Evolutionary conservation across 2,797 vertebrate species (phyloP), one percentile per base, ranked within the genome.

Genomic region (Microcaecilia unicolor): DNA sequence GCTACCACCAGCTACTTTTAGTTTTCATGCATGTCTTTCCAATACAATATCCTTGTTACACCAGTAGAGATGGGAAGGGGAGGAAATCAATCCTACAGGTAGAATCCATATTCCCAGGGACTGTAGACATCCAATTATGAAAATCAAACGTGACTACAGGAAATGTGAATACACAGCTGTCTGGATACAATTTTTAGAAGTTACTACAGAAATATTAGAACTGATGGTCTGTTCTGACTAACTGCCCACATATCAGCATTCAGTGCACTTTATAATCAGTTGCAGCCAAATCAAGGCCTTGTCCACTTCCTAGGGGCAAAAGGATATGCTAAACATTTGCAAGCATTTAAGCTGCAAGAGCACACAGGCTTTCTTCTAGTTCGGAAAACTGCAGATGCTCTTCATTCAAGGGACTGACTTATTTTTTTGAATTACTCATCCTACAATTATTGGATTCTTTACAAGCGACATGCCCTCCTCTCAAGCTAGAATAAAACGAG

Each of bases 221-320:
- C 20, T 31, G 23, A 6, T 38, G 61, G 55, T 59, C 67, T 72
- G 38, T 65, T 64, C 70, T 72, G 75, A 64, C 66, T 60, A 51
- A 7, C 58, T 57, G 64, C 69, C 72, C 68, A 70, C 25, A 36
- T 76, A 75, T 83, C 78, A 78, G 72, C 64, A 52, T 61, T 59
- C 54, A 71, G 35, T 58, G 60, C 74, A 64, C 72, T 61, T 64
- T 30, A 29, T 61, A 74, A 58, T 72, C 68, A 52, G 56, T 73
- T 72, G 75, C 26, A 23, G 31, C 29, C 36, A 36, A n/a, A 44
- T 44, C 31, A 43, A 29, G 33, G 32, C 17, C 27, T 28, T n/a
- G 31, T 21, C 25, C 41, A 41, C 26, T 8, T 10, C 41, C 48
- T 28, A 22, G 11, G 17, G 28, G 27, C 41, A 18, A 20, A 8